Conservation (phyloP, 2,888 invertebrate species). For the Masnerella sp. region DNA sequence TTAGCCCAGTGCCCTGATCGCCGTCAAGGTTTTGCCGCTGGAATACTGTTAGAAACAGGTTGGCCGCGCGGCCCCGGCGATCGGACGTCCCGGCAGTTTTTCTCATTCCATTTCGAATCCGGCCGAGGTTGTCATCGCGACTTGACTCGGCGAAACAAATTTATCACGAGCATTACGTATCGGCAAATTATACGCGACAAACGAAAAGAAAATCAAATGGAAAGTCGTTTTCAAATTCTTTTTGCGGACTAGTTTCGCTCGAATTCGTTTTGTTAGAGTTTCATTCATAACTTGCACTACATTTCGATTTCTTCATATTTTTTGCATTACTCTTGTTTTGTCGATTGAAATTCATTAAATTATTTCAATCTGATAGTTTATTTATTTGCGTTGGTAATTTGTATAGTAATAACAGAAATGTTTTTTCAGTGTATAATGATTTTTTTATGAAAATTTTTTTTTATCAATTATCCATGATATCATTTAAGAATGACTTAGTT, state of each 20-base stretch:
- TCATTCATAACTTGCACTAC: no score
- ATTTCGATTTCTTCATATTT: no score
- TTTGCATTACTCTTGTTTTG: no score
- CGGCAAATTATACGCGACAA: slow-evolving; percentile 15
- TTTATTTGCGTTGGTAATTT: no score
- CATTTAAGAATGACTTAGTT: no score
- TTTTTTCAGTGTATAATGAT: no score
- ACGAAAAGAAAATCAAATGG: slow-evolving; percentile 40
- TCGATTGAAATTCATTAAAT: no score
- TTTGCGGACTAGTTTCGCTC: slow-evolving; percentile 14
- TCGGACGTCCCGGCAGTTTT: slow-evolving; percentile 20
- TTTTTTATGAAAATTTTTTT: no score
- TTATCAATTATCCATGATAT: no score
- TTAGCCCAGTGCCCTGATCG: slow-evolving; percentile 52
- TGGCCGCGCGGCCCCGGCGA: slow-evolving; percentile 9
- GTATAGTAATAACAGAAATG: no score
- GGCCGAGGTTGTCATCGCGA: slow-evolving; percentile 20
- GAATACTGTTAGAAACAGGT: slow-evolving; percentile 54
- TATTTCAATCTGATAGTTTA: no score
- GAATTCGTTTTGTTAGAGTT: background rate
- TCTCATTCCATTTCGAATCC: slow-evolving; percentile 27
- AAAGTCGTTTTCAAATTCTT: slow-evolving; percentile 30
- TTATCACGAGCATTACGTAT: slow-evolving; percentile 14
- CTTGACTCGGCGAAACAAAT: slow-evolving; percentile 6
- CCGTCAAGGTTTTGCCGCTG: slow-evolving; percentile 42